Percentiles rank a stretch among this genome's conserved stretches.
These are phyloP conservation scores for Caenorhabditis afra DNA, from an alignment of 2,888 invertebrate genomes.

Conservation along the genomic window DNA sequence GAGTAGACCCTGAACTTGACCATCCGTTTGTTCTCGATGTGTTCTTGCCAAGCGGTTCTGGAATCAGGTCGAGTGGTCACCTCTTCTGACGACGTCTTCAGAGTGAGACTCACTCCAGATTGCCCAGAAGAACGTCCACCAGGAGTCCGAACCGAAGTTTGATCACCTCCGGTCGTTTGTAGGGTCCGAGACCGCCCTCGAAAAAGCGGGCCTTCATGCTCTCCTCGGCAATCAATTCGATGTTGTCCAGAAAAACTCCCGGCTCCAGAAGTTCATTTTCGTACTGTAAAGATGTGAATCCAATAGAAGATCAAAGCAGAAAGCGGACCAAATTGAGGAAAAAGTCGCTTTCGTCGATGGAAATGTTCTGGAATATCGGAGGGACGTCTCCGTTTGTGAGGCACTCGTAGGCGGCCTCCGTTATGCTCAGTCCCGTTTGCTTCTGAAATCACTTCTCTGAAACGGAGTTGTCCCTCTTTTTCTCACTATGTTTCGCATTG, in stretches of 20 bases:
- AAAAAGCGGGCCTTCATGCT: neutral
- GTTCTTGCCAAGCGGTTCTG: constrained; percentile 17
- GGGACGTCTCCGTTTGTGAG: neutral
- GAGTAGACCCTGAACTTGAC: constrained; percentile 16
- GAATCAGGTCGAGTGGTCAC: neutral
- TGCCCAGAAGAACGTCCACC: neutral
- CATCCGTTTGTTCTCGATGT: neutral
- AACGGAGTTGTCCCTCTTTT: no score
- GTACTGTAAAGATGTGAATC: constrained; percentile 3
- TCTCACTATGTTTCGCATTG: no score
- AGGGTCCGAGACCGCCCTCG: neutral
- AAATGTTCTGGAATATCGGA: neutral
- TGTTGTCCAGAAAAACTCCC: neutral
- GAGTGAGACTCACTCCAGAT: constrained; percentile 5
- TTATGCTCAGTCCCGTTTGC: no score
- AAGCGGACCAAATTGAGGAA: constrained; percentile 5
- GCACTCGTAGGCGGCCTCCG: neutral
- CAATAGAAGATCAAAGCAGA: neutral
- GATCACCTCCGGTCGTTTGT: neutral
- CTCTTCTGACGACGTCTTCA: neutral
- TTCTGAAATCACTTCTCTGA: no score
- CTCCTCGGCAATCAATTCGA: neutral
- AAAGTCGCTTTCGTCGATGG: neutral
- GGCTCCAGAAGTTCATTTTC: constrained; percentile 6
- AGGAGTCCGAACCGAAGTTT: constrained; percentile 9